Conservation (phyloP, 2,797 vertebrate genomes). For the Amphiprion clarkii region DNA sequence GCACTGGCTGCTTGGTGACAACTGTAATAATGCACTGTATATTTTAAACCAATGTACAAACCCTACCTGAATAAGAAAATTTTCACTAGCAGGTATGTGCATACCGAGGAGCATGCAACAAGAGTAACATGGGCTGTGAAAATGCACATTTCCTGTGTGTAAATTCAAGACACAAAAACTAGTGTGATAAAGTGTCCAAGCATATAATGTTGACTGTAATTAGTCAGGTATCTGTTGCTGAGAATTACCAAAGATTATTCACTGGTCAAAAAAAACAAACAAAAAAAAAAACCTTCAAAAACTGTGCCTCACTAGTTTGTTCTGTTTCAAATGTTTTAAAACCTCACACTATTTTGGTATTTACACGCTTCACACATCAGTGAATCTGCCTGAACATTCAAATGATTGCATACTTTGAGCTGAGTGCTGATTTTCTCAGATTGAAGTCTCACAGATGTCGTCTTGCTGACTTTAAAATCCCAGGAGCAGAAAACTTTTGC, state of each 20-base stretch:
- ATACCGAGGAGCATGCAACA: not conserved
- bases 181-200: not conserved
- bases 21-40: too few relatives aligned
- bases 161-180: not conserved
- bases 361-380: not conserved
- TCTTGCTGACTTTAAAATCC: slow-evolving; percentile 92
- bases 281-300: too few relatives aligned
- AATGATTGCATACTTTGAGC: slow-evolving; percentile 84
- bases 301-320: not conserved
- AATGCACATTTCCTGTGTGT: not conserved
- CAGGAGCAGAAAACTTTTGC: slow-evolving; percentile 89
- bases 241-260: not conserved
- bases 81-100: not conserved
- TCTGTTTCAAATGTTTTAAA: not conserved
- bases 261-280: too few relatives aligned
- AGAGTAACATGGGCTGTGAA: not conserved
- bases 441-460: slow-evolving; percentile 82
- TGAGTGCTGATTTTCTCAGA: slow-evolving; percentile 88
- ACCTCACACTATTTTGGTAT: not conserved
- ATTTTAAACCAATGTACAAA: too few relatives aligned
- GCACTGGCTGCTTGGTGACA: too few relatives aligned
- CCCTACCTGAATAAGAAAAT: too few relatives aligned
- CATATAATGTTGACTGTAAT: not conserved
- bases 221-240: too few relatives aligned
- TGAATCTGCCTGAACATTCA: not conserved